These are phyloP conservation scores for Lepus oiostolus DNA, from an alignment of 2,797 vertebrate genomes.

Conservation along the genomic window DNA sequence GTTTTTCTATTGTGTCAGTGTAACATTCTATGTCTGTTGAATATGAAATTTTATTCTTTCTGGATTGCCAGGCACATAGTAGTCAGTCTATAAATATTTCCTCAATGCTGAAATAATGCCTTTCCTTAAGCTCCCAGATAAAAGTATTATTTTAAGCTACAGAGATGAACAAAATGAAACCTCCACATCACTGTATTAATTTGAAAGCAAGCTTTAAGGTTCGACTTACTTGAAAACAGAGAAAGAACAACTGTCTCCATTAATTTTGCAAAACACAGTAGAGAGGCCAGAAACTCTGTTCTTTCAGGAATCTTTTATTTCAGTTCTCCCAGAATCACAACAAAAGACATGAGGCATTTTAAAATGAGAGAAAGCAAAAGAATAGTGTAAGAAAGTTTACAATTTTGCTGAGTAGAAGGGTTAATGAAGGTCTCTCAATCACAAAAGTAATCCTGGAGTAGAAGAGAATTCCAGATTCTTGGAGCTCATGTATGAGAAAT, in stretches of 20 bases:
- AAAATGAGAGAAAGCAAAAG: neutral
- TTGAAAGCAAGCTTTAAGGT: constrained; percentile 3
- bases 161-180: neutral
- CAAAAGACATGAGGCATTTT: neutral
- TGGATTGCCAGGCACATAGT: neutral
- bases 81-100: neutral
- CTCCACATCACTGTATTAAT: neutral
- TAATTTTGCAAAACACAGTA: neutral
- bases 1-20: neutral
- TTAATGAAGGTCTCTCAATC: neutral
- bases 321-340: neutral
- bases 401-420: neutral
- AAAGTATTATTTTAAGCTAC: neutral
- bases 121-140: neutral
- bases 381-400: neutral
- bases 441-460: neutral
- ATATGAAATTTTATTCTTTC: neutral
- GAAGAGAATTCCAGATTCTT: neutral
- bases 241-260: neutral
- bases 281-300: neutral
- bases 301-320: neutral
- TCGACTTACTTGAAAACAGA: neutral
- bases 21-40: neutral
- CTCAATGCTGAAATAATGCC: neutral
- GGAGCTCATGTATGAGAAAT: neutral